Conservation (phyloP, 2,797 vertebrate species). For the Zalophus californianus region DNA sequence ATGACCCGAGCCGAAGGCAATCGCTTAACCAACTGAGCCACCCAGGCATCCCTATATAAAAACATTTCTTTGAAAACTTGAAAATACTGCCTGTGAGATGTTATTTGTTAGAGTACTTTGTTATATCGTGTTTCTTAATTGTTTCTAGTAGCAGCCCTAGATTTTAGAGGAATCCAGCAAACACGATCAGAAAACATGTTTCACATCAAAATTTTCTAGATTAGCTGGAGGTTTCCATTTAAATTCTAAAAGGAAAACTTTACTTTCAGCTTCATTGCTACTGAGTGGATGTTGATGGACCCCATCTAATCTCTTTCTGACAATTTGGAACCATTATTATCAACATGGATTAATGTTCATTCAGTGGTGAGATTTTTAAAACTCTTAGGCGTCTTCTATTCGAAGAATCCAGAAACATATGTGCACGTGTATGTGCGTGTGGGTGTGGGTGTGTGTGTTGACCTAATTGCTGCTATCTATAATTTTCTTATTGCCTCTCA, state of each 20-base stretch:
- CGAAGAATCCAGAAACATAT: neutral
- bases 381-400: neutral
- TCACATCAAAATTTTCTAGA: neutral
- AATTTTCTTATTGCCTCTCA: conserved; percentile 7
- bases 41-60: too few relatives aligned
- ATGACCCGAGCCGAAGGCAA: too few relatives aligned
- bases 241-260: conserved; percentile 12
- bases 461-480: neutral
- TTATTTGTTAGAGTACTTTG: neutral
- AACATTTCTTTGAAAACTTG: neutral
- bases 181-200: neutral
- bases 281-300: neutral
- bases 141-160: neutral
- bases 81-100: neutral
- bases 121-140: neutral
- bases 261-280: neutral
- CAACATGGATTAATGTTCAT: neutral
- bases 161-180: neutral
- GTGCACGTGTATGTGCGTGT: neutral
- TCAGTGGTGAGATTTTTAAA: neutral
- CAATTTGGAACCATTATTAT: neutral
- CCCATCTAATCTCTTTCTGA: neutral
- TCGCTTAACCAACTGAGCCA: too few relatives aligned
- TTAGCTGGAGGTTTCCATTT: neutral
- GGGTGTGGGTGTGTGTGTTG: neutral